Base-by-base conservation (phyloP, 35 echinoderm and acorn worm species). In the Strongylocentrotus purpuratus region DNA sequence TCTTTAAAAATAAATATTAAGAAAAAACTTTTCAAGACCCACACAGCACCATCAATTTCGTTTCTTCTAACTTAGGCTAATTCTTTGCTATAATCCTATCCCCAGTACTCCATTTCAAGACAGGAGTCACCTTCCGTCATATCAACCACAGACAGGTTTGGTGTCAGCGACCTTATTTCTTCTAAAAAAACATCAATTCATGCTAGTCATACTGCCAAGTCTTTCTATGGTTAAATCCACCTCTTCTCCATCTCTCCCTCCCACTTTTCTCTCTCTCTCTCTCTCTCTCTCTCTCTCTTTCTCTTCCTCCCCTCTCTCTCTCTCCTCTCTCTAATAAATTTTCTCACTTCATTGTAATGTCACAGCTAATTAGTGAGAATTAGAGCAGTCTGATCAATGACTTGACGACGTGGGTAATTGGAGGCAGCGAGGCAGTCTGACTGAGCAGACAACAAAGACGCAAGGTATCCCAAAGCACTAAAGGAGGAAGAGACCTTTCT, bases 301-400 rank as follows among this genome's bases (percentile, higher is more conserved):
- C 61, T 71, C 18, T 70, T 6, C 6, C 61, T 70, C 61, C 48
- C 5, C 48, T 5, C 48, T 7, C 48, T 50, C 48, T 25, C 18
- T 2, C 17, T 20, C 61, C 61, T n/a, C 65, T 78, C 50, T 55
- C 50, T 15, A 41, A 6, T 55, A 55, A 10, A 6, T 55, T 55
- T 9, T 55, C 65, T 78, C 65, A 78, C 65, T 18, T 78, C 65
- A 78, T 78, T 78, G 65, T n/a, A 28, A 78, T 28, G 65, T 78
- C 65, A 78, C 65, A 78, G 65, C 65, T 78, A 78, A 78, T 78
- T 78, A 78, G 65, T 78, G 65, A 78, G 20, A 78, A 78, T 78
- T 28, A 78, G 65, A 5, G 65, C 28, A n/a, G 65, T 78, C 22
- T 78, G 65, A 78, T 78, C 65, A 78, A 78, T 8, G 65, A 28